A percentile compares a stretch with the other conserved stretches of the same genome.
Evolutionary conservation across 2,797 vertebrate genomes (phyloP).

Genomic region (Molossus molossus): DNA sequence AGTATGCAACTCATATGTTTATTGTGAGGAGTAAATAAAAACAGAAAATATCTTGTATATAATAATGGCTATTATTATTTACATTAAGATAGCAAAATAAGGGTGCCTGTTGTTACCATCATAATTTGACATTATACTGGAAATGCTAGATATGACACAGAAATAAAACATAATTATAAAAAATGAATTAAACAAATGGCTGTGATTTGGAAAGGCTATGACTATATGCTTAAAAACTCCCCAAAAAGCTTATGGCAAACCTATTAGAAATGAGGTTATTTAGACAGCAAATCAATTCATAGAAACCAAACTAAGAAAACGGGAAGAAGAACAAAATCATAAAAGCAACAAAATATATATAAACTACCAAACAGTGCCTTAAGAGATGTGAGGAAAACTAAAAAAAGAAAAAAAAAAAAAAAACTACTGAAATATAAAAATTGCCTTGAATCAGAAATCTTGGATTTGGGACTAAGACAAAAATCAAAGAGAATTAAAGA

Average conservation of each 20-base stretch:
- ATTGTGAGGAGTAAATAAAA: neutral
- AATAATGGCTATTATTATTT: slow-evolving; percentile 6
- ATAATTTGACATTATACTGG: slow-evolving; percentile 10
- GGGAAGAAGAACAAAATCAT: slow-evolving; percentile 31
- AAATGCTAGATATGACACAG: slow-evolving; percentile 23
- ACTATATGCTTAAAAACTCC: neutral
- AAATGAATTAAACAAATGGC: slow-evolving; percentile 26
- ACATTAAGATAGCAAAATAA: neutral
- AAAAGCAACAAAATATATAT: slow-evolving; percentile 43
- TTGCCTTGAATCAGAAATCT: slow-evolving; percentile 25
- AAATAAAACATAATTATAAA: slow-evolving; percentile 2
- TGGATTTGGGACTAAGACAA: neutral
- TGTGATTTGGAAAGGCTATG: neutral
- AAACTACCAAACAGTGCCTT: too few species aligned
- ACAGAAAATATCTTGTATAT: neutral
- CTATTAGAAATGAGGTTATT: neutral
- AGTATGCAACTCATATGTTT: neutral
- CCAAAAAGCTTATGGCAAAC: neutral
- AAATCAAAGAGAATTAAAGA: neutral
- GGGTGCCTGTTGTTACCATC: neutral
- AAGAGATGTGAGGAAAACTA: too few species aligned
- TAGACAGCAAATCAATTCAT: neutral
- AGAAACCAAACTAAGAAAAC: slow-evolving; percentile 49
- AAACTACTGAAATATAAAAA: neutral
- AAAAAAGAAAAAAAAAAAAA: slow-evolving; percentile 33